phyloP scores from a whole-genome alignment of 23 tunicate genomes.

The Ciona savignyi region DNA sequence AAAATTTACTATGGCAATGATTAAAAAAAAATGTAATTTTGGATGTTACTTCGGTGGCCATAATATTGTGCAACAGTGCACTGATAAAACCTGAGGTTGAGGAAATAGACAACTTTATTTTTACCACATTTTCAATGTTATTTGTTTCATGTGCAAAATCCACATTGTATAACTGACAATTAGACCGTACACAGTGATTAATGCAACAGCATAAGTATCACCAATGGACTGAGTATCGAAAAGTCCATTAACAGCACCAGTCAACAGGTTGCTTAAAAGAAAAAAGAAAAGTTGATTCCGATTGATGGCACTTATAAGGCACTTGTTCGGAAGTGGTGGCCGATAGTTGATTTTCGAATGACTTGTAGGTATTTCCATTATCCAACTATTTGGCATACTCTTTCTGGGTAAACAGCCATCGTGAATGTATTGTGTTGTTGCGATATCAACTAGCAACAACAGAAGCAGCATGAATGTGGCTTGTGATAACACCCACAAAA shows the following conservation, averaged over 20 bases:
- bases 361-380: neutral
- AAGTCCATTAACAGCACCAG: slow-evolving; percentile 38
- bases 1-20: no score
- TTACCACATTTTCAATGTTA: slow-evolving; percentile 60
- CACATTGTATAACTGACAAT: slow-evolving; percentile 20
- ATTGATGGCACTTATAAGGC: slow-evolving; percentile 46
- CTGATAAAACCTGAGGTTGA: no score
- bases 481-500: slow-evolving; percentile 40
- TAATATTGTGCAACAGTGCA: no score
- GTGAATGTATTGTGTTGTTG: slow-evolving; percentile 5
- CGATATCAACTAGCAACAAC: slow-evolving; percentile 20
- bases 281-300: slow-evolving; percentile 66
- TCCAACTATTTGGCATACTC: slow-evolving; percentile 53
- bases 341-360: slow-evolving; percentile 11
- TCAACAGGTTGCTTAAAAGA: slow-evolving; percentile 36
- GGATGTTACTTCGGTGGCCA: no score
- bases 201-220: slow-evolving; percentile 10
- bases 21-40: no score
- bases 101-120: no score
- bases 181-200: slow-evolving; percentile 21
- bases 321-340: slow-evolving; percentile 30
- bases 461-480: slow-evolving; percentile 13
- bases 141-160: slow-evolving; percentile 37
- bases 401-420: slow-evolving; percentile 16
- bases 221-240: slow-evolving; percentile 28